Conservation (phyloP, 92 coral and sea anemone genomes). For the Heteractis magnifica region DNA sequence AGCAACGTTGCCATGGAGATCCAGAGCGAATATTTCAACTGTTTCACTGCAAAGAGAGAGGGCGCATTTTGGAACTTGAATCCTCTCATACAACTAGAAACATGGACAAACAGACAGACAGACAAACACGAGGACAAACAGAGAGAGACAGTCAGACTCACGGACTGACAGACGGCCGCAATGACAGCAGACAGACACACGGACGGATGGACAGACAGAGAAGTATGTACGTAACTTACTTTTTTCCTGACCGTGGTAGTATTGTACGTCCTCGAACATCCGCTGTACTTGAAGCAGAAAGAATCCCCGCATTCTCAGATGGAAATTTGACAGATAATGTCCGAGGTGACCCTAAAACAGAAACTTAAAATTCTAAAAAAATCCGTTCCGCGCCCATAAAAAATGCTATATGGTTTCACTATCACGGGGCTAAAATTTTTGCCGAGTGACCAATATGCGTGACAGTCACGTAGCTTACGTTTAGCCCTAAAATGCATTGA, state of each 20-base stretch:
- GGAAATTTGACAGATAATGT: conserved; percentile 43
- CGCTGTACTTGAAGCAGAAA: conserved; percentile 84
- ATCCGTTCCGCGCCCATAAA: neutral
- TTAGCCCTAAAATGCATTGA: neutral
- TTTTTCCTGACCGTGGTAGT: conserved; percentile 66
- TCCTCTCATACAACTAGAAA: neutral
- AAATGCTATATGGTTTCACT: neutral
- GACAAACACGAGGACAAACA: neutral
- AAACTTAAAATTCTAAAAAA: neutral
- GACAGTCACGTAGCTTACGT: neutral
- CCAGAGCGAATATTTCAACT: conserved; percentile 55
- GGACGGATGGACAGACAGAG: neutral
- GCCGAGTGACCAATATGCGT: neutral
- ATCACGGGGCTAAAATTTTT: neutral
- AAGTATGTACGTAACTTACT: conserved; percentile 24
- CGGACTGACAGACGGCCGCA: neutral
- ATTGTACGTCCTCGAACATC: conserved; percentile 80
- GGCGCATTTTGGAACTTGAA: neutral
- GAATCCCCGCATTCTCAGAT: conserved; percentile 56
- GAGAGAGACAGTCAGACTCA: neutral
- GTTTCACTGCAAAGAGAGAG: conserved; percentile 44
- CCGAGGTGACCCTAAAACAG: conserved; percentile 50
- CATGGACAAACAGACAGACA: neutral
- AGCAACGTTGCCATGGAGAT: conserved; percentile 54
- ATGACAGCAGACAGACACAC: neutral